Evolutionary conservation across 2,888 invertebrate genomes (phyloP).

Genomic region (Phymatocera aterrima): DNA sequence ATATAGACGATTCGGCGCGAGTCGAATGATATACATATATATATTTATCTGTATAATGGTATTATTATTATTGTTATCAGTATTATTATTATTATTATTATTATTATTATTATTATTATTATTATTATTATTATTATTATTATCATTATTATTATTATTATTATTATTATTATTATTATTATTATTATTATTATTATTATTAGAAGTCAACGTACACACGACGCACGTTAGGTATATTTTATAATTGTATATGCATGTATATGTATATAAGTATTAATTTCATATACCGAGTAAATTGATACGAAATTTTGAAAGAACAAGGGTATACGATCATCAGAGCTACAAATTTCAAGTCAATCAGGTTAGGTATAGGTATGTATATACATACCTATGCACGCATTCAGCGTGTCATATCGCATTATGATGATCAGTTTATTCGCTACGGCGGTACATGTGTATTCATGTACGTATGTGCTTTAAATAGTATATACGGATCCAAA

Average conservation of each 20-base stretch:
- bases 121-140: too few relatives aligned
- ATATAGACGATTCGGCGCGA: conserved; percentile 34
- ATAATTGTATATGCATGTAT: not conserved
- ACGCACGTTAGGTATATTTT: not conserved
- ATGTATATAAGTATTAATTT: not conserved
- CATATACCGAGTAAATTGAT: conserved; percentile 34
- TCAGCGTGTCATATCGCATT: not conserved
- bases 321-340: conserved; percentile 66
- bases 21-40: not conserved
- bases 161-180: too few relatives aligned
- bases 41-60: not conserved
- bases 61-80: too few relatives aligned
- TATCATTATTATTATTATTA: too few relatives aligned
- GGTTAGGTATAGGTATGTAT: too few relatives aligned
- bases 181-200: too few relatives aligned
- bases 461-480: too few relatives aligned
- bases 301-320: conserved; percentile 72
- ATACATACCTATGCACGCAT: not conserved
- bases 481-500: too few relatives aligned
- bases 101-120: too few relatives aligned
- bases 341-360: conserved; percentile 18
- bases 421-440: not conserved
- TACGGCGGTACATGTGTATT: too few relatives aligned
- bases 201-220: conserved; percentile 24
- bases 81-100: too few relatives aligned